Evolutionary conservation across 2,888 invertebrate species (phyloP).

Genomic region (Leptopilina drosophilae): DNA sequence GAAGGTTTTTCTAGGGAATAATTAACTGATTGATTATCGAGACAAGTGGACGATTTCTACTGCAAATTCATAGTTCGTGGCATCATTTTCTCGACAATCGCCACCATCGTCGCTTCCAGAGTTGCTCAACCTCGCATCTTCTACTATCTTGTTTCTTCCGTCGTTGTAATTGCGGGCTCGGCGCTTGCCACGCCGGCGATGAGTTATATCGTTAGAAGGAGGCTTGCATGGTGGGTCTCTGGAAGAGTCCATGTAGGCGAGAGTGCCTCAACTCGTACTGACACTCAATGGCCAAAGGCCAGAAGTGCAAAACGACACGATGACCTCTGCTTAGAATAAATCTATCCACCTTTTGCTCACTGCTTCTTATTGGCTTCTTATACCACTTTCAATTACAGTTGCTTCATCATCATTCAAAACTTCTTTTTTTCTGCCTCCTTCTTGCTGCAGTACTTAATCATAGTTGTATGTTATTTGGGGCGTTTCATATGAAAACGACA

Average conservation of each 20-base stretch:
- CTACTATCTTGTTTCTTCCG: slow-evolving; percentile 68
- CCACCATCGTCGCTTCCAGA: slow-evolving; percentile 42
- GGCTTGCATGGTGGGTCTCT: slow-evolving; percentile 59
- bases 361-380: slow-evolving; percentile 5
- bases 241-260: slow-evolving; percentile 58
- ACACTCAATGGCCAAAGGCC: slow-evolving; percentile 65
- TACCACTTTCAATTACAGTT: background rate
- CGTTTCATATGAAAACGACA: too few relatives aligned
- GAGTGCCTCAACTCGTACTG: slow-evolving; percentile 62
- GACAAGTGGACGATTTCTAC: slow-evolving; percentile 33
- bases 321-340: slow-evolving; percentile 18
- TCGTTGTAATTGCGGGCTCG: slow-evolving; percentile 69
- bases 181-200: slow-evolving; percentile 58
- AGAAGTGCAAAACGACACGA: slow-evolving; percentile 45
- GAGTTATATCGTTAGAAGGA: slow-evolving; percentile 56
- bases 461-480: too few relatives aligned
- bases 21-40: slow-evolving; percentile 35
- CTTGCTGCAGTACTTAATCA: too few relatives aligned
- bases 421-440: too few relatives aligned
- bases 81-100: slow-evolving; percentile 32
- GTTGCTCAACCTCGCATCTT: slow-evolving; percentile 36
- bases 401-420: background rate
- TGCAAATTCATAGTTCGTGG: slow-evolving; percentile 40
- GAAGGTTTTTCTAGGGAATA: slow-evolving; percentile 11
- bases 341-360: background rate